These are phyloP conservation scores for Alectura lathami DNA, from an alignment of 2,113 vertebrate genomes.

Conservation along the genomic window DNA sequence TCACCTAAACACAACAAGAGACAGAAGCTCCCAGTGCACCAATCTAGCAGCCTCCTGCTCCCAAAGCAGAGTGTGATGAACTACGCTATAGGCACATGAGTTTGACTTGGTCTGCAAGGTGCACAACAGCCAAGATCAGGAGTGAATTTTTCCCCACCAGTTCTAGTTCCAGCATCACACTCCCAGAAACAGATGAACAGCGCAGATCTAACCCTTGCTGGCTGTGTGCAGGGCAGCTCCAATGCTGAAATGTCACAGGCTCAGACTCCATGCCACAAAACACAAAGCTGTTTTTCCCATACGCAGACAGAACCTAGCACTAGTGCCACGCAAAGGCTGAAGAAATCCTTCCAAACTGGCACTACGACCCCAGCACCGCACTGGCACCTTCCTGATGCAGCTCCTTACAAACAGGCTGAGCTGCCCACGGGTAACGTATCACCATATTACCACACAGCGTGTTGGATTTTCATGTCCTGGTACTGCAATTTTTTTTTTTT, in stretches of 20 bases:
- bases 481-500: background rate
- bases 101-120: background rate
- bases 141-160: background rate
- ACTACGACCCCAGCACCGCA: background rate
- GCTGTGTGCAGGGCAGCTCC: background rate
- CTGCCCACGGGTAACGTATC: background rate
- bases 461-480: background rate
- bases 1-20: background rate
- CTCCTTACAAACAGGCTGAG: background rate
- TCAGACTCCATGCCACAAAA: background rate
- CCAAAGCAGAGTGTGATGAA: rapidly evolving
- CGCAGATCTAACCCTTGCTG: background rate
- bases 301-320: background rate
- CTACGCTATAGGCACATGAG: background rate
- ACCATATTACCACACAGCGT: background rate
- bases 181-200: background rate
- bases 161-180: background rate
- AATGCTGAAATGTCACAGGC: background rate
- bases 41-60: background rate
- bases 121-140: background rate
- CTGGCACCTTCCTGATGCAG: background rate
- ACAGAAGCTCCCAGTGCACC: background rate
- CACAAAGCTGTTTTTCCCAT: background rate
- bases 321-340: rapidly evolving
- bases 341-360: background rate